Base-by-base conservation (phyloP, 2,113 vertebrate species). In the Gavia stellata region DNA sequence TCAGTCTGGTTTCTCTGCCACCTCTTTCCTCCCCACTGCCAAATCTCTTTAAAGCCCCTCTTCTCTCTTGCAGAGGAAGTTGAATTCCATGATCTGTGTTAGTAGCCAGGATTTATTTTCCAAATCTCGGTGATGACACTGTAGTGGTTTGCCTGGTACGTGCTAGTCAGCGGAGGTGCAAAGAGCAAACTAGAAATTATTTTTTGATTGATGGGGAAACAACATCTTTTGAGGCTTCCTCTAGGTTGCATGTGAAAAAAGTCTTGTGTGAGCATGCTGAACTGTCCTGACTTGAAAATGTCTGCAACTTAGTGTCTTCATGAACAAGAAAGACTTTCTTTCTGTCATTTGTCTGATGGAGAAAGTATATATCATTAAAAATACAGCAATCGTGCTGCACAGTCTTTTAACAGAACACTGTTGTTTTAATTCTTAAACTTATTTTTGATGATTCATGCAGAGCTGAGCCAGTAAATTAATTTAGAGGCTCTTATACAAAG, bases 221-320 rank as follows among this genome's bases (percentile, higher is more conserved):
- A 88, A 81, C 49, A 80, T 42, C 45, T 88, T 91, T 88, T 40
- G 72, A 83, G 40, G n/a, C 49, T 88, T 74, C 85, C 74, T 87
- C 53, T 90, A 62, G 73, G 72, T 81, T 8, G 33, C 3, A 1
- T 42, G 59, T 93, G 73, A 75, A 85, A 83, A 74, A 72, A 63
- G 38, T 59, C 94, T 65, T 90, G 87, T 83, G 70, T 65, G 85
- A 97, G 67, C 90, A 87, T 0, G 84, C 34, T 88, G 33, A 92
- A 65, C 81, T 77, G 93, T 72, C 78, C 90, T 47, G 71, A 73
- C 94, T 87, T 87, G 78, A 85, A 95, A 87, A 93, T 28, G 12
- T 42, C 84, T 88, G 84, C 31, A 82, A 56, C 49, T 61, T 26
- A 16, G 52, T 33, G 34, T 45, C 53, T 79, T 75, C n/a, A 9